Base-by-base conservation (phyloP, 2,888 invertebrate genomes). In the Cheilosia vernalis region DNA sequence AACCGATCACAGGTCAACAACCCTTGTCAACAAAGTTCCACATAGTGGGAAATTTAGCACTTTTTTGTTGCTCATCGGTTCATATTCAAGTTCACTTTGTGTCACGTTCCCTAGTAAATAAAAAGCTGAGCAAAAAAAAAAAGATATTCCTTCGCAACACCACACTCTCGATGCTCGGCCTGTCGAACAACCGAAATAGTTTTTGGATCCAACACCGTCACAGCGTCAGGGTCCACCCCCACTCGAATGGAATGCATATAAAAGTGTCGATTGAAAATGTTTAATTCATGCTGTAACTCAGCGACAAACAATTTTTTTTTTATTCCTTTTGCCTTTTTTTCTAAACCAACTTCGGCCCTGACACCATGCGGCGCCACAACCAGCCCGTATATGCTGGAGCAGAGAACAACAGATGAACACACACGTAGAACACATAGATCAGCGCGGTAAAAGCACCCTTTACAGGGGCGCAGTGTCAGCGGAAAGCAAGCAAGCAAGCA, bases 231-330 rank as follows among this genome's bases (percentile, higher is more conserved):
- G 27, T 6, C 42, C 40, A 2, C 51, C 58, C 47, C 19, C 40
- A 44, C 61, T 53, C 33, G 76, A 76, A 51, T 15, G 56, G 60
- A 56, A 51, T 81, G 76, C 81, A 81, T 81, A 81, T 76, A 76
- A 85, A 77, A 81, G 85, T 85, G 85, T 85, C 85, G 85, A 85
- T 85, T 85, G 85, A 85, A 85, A 85, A 85, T 85, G 85, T 85
- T 85, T 85, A 85, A 85, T 85, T 85, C 81, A 85, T 81, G 72
- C 76, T 67, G 81, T 72, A 85, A 81, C 85, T 85, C 85, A 85
- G 85, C 72, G 85, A 81, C 85, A 85, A 81, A 80, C 80, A 83
- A 47, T 60, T 78, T 67, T 73, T 24, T 73, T 33, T 73, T 49
- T 13, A n/a, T n/a, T n/a, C n/a, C n/a, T 17, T 40, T 13, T 33